These are phyloP conservation scores for Epizoanthus illoricatus DNA, from an alignment of 92 coral and sea anemone genomes.

Conservation along the genomic window DNA sequence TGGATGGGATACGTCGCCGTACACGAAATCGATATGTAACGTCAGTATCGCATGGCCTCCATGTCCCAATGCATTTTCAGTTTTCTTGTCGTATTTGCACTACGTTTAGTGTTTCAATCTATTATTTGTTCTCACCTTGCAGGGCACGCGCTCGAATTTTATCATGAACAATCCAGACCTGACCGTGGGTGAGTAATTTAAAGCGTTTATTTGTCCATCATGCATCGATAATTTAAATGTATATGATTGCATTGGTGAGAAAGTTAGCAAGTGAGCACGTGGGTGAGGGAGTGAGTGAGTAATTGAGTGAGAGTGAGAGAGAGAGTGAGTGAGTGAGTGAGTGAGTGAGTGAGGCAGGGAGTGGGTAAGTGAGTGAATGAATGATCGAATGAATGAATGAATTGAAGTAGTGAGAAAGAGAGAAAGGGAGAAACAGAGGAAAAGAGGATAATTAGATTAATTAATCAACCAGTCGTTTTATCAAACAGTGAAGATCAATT, in stretches of 20 bases:
- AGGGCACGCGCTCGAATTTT: neutral
- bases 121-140: neutral
- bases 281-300: neutral
- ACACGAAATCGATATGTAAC: conserved; percentile 4
- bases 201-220: no score
- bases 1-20: conserved; percentile 14
- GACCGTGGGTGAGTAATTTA: conserved; percentile 2
- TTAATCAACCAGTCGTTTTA: no score
- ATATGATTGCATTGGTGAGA: neutral
- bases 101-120: neutral
- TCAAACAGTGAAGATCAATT: no score
- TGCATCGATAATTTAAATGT: no score
- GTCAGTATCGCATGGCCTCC: neutral
- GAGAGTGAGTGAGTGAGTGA: no score
- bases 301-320: neutral
- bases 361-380: no score
- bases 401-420: no score
- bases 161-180: conserved; percentile 27
- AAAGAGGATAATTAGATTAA: no score
- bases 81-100: neutral
- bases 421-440: no score
- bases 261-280: neutral
- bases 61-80: neutral
- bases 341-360: no score
- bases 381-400: no score